A percentile compares a stretch with the other conserved stretches of the same genome.
These are phyloP conservation scores for Acleris cristana DNA, from an alignment of 2,888 invertebrate species.

Conservation along the genomic window DNA sequence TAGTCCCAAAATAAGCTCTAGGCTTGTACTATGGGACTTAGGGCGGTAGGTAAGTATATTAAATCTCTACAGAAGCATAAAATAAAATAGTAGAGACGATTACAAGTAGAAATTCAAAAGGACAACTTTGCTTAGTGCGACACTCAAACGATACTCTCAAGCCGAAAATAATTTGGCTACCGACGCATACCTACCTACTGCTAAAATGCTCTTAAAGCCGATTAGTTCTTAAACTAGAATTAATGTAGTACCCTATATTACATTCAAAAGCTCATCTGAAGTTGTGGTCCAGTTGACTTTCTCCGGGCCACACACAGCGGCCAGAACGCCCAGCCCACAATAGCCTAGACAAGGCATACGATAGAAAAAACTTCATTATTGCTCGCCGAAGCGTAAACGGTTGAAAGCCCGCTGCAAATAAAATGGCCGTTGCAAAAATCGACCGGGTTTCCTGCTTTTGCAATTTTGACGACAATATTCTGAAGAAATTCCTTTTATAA, in stretches of 20 bases:
- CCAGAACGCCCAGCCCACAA: not conserved
- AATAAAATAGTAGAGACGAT: too few relatives aligned
- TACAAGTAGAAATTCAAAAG: too few relatives aligned
- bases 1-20: too few relatives aligned
- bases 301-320: constrained; percentile 35
- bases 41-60: too few relatives aligned
- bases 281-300: constrained; percentile 18
- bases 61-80: too few relatives aligned
- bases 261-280: constrained; percentile 13
- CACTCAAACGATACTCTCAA: too few relatives aligned
- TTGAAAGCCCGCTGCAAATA: constrained; percentile 17
- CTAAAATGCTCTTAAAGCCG: too few relatives aligned
- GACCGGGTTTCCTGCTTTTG: constrained; percentile 8
- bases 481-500: not conserved
- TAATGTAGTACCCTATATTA: not conserved
- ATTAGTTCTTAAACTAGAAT: too few relatives aligned
- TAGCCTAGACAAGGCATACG: constrained; percentile 15
- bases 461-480: constrained; percentile 15
- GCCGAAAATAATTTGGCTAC: too few relatives aligned
- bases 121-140: too few relatives aligned
- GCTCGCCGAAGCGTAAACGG: constrained; percentile 19
- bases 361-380: constrained; percentile 16
- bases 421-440: constrained; percentile 19
- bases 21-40: too few relatives aligned
- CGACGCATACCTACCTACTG: too few relatives aligned